Base-by-base conservation (phyloP, 2,113 vertebrate species). In the Vulpes vulpes region DNA sequence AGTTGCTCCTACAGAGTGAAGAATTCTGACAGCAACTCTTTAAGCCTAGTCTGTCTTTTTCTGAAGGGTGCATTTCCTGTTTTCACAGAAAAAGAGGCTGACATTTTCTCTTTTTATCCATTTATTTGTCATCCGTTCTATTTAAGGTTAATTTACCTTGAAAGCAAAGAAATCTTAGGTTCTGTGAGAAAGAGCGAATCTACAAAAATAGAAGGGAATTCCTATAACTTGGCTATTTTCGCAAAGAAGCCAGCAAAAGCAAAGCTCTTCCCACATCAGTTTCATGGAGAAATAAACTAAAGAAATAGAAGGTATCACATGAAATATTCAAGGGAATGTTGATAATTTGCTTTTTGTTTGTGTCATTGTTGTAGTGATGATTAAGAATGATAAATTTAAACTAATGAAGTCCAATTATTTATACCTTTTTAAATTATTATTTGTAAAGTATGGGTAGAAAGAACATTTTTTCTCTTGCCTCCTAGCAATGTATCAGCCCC, bases 111-210 rank as follows among this genome's bases (percentile, higher is more conserved):
- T 32, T 73, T 88, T 67, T 79, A 88, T 62, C 4, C 71, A 82
- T 85, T 86, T 93, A 11, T 73, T 91, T 82, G 6, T 30, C 17
- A 71, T 69, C 30, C 38, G 35, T 94, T 85, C 43, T 96, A 87
- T n/a, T 87, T 89, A 90, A 96, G 53, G 51, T 95, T 97, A 92
- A 96, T 97, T 92, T 85, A 49, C 85, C 53, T 91, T 53, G 32
- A 94, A 30, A 95, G 80, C 9, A 79, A 79, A 95, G 11, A 93
- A 92, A 82, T 85, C 32, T n/a, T 49, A 49, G 27, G 27, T 53
- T 90, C 30, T 65, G 1, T 82, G 35, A 91, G 74, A 89, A 83
- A 89, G 43, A 69, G n/a, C 11, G n/a, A 71, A 86, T 57, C 57
- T 85, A 43, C n/a, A 65, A 14, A 3, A 64, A 82, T 64, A 30